Evolutionary conservation across 2,113 vertebrate genomes (phyloP).

Genomic region (Himantopus leucocephalus): DNA sequence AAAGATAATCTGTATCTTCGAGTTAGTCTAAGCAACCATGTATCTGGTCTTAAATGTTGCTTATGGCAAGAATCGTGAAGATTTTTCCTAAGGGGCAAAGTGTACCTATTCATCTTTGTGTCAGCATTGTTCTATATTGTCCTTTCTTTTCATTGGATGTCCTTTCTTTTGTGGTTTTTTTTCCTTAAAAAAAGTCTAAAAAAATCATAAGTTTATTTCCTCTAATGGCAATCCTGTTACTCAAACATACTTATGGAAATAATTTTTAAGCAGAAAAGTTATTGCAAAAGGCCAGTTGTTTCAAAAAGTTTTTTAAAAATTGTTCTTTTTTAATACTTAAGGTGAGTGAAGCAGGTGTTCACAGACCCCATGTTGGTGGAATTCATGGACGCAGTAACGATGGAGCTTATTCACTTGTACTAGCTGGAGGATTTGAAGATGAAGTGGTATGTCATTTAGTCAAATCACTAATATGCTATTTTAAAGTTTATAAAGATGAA

Average conservation of each 20-base stretch:
- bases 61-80: neutral
- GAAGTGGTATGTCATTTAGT: conserved; percentile 87
- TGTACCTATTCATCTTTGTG: neutral
- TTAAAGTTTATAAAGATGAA: neutral
- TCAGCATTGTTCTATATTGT: neutral
- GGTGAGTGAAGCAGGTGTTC: conserved; percentile 94
- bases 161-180: neutral
- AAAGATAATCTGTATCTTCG: neutral
- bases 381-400: conserved; percentile 94
- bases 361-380: conserved; percentile 91
- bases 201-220: neutral
- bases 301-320: neutral
- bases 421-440: conserved; percentile 93
- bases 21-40: neutral
- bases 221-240: neutral
- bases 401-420: conserved; percentile 89
- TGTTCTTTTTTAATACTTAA: conserved; percentile 51
- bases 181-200: neutral
- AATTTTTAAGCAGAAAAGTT: neutral
- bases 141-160: neutral
- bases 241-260: neutral
- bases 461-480: neutral
- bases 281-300: neutral
- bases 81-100: neutral
- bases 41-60: neutral